Evolutionary conservation across 2,797 vertebrate genomes (phyloP).

Genomic region (Hoplostethus atlanticus): DNA sequence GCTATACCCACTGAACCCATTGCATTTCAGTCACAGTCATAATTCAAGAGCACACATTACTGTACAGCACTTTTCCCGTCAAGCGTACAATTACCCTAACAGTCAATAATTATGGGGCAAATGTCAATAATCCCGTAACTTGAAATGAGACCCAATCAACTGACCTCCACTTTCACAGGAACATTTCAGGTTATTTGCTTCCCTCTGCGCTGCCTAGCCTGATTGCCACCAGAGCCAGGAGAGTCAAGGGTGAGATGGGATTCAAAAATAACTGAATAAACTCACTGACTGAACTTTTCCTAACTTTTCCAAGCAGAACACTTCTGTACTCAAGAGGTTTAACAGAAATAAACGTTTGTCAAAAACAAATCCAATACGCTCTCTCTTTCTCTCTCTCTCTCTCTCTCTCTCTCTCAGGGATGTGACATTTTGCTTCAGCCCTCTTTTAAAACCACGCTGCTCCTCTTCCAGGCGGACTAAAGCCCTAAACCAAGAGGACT

Average conservation of each 20-base stretch:
- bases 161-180: constrained; percentile 64
- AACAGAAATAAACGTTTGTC: constrained; percentile 25
- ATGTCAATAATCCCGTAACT: constrained; percentile 41
- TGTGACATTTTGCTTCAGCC: constrained; percentile 14
- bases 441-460: constrained; percentile 23
- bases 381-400: constrained; percentile 6
- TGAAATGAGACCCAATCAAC: constrained; percentile 57
- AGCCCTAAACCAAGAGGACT: constrained; percentile 16
- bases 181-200: constrained; percentile 59
- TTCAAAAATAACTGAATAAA: constrained; percentile 20
- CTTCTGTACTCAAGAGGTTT: constrained; percentile 10
- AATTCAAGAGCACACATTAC: not conserved
- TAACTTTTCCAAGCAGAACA: constrained; percentile 1
- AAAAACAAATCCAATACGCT: constrained; percentile 6
- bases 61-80: constrained; percentile 38
- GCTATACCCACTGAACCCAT: not conserved
- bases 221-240: constrained; percentile 22
- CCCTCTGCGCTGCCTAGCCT: constrained; percentile 25
- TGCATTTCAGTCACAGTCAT: not conserved
- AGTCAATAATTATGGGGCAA: constrained; percentile 50
- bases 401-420: not conserved
- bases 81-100: constrained; percentile 43
- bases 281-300: no score
- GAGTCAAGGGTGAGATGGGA: constrained; percentile 10
- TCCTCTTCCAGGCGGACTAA: constrained; percentile 6